Percentiles rank a stretch among this genome's conserved stretches.
These are phyloP conservation scores for Albula glossodonta DNA, from an alignment of 2,113 vertebrate species.

Conservation along the genomic window DNA sequence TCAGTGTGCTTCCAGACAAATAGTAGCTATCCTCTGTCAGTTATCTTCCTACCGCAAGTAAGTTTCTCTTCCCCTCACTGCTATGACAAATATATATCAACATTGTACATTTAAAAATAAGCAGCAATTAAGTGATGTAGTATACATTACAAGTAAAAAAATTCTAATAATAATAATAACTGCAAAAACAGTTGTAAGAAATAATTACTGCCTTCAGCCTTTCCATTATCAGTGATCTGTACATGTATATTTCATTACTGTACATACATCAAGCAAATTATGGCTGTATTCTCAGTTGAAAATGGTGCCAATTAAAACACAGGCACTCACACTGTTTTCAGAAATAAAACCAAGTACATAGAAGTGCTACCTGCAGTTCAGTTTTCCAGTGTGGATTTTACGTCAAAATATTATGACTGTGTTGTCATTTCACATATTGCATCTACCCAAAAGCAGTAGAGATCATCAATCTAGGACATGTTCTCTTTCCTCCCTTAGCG, in stretches of 20 bases:
- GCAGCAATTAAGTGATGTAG: too few species aligned
- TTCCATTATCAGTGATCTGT: neutral
- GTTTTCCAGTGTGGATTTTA: neutral
- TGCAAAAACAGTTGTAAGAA: too few species aligned
- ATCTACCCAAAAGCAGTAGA: neutral
- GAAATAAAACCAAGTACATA: neutral
- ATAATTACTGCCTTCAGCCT: too few species aligned
- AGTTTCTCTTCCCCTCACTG: neutral
- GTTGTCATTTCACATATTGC: neutral
- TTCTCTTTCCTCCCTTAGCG: conserved; percentile 11
- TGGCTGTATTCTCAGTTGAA: neutral
- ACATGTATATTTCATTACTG: neutral
- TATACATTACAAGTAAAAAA: too few species aligned
- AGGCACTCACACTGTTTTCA: neutral
- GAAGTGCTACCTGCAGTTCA: neutral
- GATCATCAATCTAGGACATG: neutral
- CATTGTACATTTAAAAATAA: neutral
- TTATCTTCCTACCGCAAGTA: too few species aligned
- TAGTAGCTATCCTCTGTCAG: neutral
- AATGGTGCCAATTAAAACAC: neutral
- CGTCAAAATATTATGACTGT: neutral
- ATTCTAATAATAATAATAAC: too few species aligned
- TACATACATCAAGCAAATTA: too few species aligned
- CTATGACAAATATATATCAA: neutral
- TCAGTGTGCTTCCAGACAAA: neutral